phyloP scores from a whole-genome alignment of 2,797 vertebrate species.

The Chelidonichthys spinosus region DNA sequence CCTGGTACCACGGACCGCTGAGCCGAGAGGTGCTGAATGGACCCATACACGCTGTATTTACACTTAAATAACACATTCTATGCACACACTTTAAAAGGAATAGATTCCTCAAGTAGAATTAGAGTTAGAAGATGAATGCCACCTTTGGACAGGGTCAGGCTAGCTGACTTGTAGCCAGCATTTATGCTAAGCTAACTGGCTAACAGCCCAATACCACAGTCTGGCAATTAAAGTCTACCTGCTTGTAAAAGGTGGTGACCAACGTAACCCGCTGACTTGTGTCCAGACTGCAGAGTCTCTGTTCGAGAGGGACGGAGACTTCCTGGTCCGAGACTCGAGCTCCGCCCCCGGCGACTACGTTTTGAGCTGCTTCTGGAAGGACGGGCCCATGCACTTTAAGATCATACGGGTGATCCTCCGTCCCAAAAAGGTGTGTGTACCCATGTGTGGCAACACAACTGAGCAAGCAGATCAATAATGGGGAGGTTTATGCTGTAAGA shows the following conservation, averaged over 20 bases:
- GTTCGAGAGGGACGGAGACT: constrained; percentile 88
- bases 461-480: not conserved
- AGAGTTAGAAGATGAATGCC: not conserved
- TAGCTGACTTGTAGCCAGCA: not conserved
- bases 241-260: not conserved
- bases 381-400: constrained; percentile 88
- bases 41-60: constrained; percentile 1
- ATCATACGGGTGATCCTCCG: constrained; percentile 89
- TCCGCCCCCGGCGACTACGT: constrained; percentile 85
- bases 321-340: constrained; percentile 87
- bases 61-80: not conserved
- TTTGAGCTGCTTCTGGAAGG: constrained; percentile 87
- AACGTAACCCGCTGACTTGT: constrained; percentile 22
- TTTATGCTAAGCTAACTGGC: not conserved
- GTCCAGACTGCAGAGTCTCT: constrained; percentile 85
- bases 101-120: not conserved
- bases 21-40: constrained; percentile 82
- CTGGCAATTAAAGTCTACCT: not conserved
- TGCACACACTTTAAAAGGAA: not conserved
- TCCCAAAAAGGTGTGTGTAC: constrained; percentile 82
- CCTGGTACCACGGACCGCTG: constrained; percentile 89
- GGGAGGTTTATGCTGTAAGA: not conserved
- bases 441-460: not conserved
- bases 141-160: not conserved
- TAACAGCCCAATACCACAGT: not conserved